Base-by-base conservation (phyloP, 2,888 invertebrate genomes). In the Epinotia bilunana region DNA sequence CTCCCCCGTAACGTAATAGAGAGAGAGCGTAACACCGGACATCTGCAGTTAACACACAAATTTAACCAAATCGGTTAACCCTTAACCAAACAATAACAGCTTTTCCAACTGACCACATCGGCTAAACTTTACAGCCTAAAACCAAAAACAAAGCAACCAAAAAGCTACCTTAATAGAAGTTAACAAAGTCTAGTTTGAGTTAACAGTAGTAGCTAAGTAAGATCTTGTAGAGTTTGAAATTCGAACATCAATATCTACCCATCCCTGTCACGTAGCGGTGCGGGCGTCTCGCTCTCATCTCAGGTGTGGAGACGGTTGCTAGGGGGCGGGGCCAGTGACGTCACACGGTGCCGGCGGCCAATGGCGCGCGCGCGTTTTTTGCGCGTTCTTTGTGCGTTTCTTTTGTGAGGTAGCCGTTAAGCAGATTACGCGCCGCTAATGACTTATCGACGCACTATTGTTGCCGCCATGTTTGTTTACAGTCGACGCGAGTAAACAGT, bases 21-120 rank as follows among this genome's bases (percentile, higher is more conserved):
- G 81, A 79, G 87, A 87, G 87, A 85, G 86, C 86, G 6, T 80
- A 82, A 78, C 81, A 84, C 86, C 88, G 89, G 89, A 88, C 91
- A 90, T 91, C 90, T 91, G 90, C 88, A 90, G 89, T 91, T 91
- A 91, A 89, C 90, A 90, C 90, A 92, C 92, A 90, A 93, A 92
- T 91, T 91, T 92, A 92, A 93, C 93, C 92, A 93, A 93, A 93
- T 92, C 91, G 93, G 93, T 94, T 93, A 93, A 93, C 93, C 93
- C 89, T 87, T 90, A 91, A 90, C 91, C 92, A 92, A 94, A 94
- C 93, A 94, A 94, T 93, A 93, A 93, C 93, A 93, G 92, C 92
- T 93, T 91, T 91, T 88, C 90, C 90, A 90, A 90, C 89, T 91
- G 92, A 92, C 92, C 92, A 89, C 85, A 82, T 78, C 78, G 73